phyloP scores from a whole-genome alignment of 2,797 vertebrate species.

The Melanotaenia nigrans region DNA sequence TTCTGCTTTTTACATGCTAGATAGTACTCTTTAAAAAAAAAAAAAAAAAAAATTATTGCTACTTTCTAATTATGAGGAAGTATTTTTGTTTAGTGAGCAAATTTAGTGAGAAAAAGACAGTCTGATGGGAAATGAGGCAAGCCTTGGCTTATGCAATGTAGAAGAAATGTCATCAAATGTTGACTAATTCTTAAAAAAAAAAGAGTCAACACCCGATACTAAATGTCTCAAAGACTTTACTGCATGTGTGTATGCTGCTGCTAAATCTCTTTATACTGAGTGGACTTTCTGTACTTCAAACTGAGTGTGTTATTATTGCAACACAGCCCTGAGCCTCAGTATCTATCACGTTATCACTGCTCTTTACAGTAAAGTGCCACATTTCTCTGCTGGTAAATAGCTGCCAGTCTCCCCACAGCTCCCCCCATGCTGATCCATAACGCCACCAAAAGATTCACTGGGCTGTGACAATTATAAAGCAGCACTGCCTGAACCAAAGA shows the following conservation, averaged over 20 bases:
- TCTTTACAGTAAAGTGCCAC: slow-evolving; percentile 55
- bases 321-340: slow-evolving; percentile 12
- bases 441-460: slow-evolving; percentile 5
- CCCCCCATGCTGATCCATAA: slow-evolving; percentile 1
- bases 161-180: slow-evolving; percentile 2
- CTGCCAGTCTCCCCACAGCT: slow-evolving; percentile 13
- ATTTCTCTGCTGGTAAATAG: slow-evolving; percentile 54
- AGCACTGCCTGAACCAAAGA: slow-evolving; percentile 13
- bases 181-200: background rate
- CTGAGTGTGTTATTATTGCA: background rate
- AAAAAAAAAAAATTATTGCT: background rate
- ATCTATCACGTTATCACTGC: slow-evolving; percentile 45
- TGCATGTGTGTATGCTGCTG: slow-evolving; percentile 2
- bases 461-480: slow-evolving; percentile 30
- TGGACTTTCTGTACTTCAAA: slow-evolving; percentile 10
- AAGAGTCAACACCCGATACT: background rate
- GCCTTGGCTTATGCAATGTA: slow-evolving; percentile 26
- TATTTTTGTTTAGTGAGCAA: background rate
- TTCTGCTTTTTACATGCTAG: background rate
- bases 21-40: background rate
- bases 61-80: slow-evolving; percentile 26
- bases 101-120: slow-evolving; percentile 19
- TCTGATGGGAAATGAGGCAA: slow-evolving; percentile 42
- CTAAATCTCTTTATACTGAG: slow-evolving; percentile 1
- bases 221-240: background rate